Evolutionary conservation across 2,888 invertebrate species (phyloP).

Genomic region (Nowickia ferox): DNA sequence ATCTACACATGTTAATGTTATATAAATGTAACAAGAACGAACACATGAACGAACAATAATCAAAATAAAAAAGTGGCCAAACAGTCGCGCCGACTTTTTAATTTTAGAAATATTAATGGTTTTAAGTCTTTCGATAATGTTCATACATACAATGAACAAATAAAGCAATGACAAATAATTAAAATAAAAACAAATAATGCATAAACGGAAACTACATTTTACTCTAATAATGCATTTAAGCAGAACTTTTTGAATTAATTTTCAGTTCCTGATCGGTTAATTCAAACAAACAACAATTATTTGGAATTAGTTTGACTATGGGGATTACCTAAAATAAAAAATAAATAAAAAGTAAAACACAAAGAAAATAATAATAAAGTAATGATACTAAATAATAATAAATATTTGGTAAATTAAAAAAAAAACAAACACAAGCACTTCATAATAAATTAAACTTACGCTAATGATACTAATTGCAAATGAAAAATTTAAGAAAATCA

Average conservation of each 20-base stretch:
- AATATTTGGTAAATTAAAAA: slow-evolving; percentile 16
- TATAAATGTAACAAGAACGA: slow-evolving; percentile 60
- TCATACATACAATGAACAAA: slow-evolving; percentile 39
- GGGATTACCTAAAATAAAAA: slow-evolving; percentile 81
- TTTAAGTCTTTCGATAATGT: slow-evolving; percentile 31
- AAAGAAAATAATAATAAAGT: slow-evolving; percentile 48
- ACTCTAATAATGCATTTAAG: slow-evolving; percentile 65
- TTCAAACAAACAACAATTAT: slow-evolving; percentile 77
- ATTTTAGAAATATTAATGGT: slow-evolving; percentile 30
- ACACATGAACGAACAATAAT: slow-evolving; percentile 51
- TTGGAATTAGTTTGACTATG: slow-evolving; percentile 83
- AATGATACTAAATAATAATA: slow-evolving; percentile 32
- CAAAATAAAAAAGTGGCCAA: slow-evolving; percentile 6
- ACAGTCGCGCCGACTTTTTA: not conserved
- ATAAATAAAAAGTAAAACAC: slow-evolving; percentile 70
- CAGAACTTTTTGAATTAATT: slow-evolving; percentile 59
- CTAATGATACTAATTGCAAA: slow-evolving; percentile 4
- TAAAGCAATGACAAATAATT: slow-evolving; percentile 33
- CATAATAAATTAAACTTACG: slow-evolving; percentile 18
- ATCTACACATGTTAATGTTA: slow-evolving; percentile 16
- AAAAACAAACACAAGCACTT: slow-evolving; percentile 59
- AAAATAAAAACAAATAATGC: slow-evolving; percentile 63
- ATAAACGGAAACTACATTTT: slow-evolving; percentile 70
- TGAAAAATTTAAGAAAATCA: not conserved
- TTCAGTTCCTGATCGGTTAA: slow-evolving; percentile 7